Percentiles rank a stretch among this genome's conserved stretches.
Conservation (phyloP, 1,140 invertebrate genomes). For the Neuroterus valhalla region DNA sequence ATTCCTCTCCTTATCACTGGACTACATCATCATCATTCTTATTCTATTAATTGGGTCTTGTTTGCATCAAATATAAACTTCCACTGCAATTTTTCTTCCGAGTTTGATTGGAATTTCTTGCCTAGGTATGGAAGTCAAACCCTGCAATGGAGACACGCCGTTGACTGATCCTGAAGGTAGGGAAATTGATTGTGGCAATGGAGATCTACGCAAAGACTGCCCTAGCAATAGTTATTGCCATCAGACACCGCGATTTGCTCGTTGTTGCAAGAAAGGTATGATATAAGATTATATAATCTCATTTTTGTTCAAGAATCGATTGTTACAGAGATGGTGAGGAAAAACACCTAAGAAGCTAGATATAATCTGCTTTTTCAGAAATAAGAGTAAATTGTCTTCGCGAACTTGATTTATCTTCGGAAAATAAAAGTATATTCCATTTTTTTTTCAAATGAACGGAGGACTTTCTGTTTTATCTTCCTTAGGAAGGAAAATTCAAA, state of each 20-base stretch:
- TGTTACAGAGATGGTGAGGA: no score
- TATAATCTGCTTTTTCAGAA: no score
- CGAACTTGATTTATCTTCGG: no score
- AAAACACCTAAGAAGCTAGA: no score
- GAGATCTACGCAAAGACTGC: conserved; percentile 85
- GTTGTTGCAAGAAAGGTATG: conserved; percentile 88
- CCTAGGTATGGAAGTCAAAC: conserved; percentile 87
- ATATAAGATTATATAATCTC: not conserved
- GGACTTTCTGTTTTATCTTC: no score
- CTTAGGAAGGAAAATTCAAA: no score
- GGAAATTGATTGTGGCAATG: conserved; percentile 91
- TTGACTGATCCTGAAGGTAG: conserved; percentile 81
- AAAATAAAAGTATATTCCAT: no score
- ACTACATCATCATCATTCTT: no score
- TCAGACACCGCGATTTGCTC: conserved; percentile 85
- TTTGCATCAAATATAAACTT: not conserved
- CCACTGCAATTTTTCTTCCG: not conserved
- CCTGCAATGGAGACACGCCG: conserved; percentile 89
- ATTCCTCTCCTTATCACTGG: not conserved
- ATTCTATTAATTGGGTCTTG: not conserved
- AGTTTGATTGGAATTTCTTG: not conserved
- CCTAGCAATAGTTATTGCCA: conserved; percentile 90
- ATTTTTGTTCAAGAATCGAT: no score
- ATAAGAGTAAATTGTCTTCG: no score
- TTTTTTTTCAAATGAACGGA: no score